Evolutionary conservation across 1,140 invertebrate genomes (phyloP).

Genomic region (Dendrolimus kikuchii): DNA sequence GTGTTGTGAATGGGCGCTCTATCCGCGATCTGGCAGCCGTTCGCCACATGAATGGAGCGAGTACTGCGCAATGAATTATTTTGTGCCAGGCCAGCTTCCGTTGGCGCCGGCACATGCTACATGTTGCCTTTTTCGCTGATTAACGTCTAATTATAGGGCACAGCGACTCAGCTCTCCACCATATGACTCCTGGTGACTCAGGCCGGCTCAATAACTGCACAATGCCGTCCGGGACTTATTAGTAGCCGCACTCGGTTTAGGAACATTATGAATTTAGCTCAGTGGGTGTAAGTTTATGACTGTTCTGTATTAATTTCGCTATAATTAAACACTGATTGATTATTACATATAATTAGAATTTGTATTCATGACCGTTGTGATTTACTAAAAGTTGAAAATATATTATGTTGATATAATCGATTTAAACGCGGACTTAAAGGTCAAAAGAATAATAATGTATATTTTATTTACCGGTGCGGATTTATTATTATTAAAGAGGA

Average conservation of each 20-base stretch:
- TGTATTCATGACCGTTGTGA: neutral
- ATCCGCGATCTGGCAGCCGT: constrained; percentile 30
- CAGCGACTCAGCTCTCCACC: constrained; percentile 33
- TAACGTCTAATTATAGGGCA: constrained; percentile 68
- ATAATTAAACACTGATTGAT: neutral
- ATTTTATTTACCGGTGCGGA: no score
- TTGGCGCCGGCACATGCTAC: constrained; percentile 44
- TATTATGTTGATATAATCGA: no score
- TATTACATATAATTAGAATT: neutral
- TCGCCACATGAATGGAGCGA: constrained; percentile 54
- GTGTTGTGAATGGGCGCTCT: constrained; percentile 37
- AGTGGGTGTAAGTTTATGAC: constrained; percentile 30
- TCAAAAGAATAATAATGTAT: no score
- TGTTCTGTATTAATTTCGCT: neutral
- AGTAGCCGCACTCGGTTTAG: constrained; percentile 29
- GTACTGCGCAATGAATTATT: constrained; percentile 59
- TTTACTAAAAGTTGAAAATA: no score
- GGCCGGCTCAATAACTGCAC: constrained; percentile 38
- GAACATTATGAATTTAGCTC: constrained; percentile 24
- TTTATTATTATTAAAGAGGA: no score
- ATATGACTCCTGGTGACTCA: constrained; percentile 60
- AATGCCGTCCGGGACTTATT: constrained; percentile 38
- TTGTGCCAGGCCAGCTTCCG: constrained; percentile 60
- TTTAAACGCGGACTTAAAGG: no score
- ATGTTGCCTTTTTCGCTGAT: constrained; percentile 65